Conservation (phyloP, 2,797 vertebrate genomes). For the Acanthis flammea region DNA sequence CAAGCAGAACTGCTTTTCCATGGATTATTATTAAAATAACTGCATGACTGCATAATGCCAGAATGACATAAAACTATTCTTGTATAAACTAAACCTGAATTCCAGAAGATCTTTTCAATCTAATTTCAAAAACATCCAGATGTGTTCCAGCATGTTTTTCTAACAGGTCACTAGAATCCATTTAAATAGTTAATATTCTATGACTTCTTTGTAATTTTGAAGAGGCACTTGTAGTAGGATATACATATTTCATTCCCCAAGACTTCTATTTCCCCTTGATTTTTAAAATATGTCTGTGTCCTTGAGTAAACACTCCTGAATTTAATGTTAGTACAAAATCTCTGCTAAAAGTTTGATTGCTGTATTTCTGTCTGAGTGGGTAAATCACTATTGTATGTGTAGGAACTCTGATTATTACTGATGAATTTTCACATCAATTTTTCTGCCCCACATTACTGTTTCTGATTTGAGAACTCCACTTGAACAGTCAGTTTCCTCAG, state of each 20-base stretch:
- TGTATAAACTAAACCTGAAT: neutral
- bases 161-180: neutral
- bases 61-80: neutral
- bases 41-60: neutral
- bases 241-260: constrained; percentile 19
- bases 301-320: constrained; percentile 10
- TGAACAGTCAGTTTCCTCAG: neutral
- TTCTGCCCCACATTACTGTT: neutral
- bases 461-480: neutral
- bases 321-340: neutral
- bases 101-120: neutral
- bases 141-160: neutral
- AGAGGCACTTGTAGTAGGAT: neutral
- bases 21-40: neutral
- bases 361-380: constrained; percentile 3
- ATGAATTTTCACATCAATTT: neutral
- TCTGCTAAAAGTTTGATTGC: constrained; percentile 30
- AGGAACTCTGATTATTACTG: constrained; percentile 19
- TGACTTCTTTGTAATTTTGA: neutral
- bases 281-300: neutral
- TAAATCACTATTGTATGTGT: neutral
- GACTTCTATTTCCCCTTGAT: neutral
- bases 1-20: neutral
- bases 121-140: neutral
- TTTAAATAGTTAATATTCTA: constrained; percentile 18